Evolutionary conservation across 2,113 vertebrate genomes (phyloP).

Genomic region (Peromyscus polionotus): DNA sequence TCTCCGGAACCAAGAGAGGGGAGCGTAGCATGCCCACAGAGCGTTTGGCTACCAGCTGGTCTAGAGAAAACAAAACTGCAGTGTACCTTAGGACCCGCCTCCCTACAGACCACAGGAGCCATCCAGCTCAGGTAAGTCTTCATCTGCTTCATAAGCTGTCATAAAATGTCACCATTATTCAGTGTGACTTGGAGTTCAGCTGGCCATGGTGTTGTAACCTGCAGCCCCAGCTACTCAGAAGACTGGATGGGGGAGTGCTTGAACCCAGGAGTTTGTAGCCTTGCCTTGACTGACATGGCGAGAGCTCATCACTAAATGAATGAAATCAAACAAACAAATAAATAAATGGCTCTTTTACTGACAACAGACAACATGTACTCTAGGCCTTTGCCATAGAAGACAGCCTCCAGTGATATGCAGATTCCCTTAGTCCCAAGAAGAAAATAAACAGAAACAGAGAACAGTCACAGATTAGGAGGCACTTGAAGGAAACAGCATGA

Average conservation of each 20-base stretch:
- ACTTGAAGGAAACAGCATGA: neutral
- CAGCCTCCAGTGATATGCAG: neutral
- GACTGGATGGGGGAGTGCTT: neutral
- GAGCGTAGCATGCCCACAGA: no score
- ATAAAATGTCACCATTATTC: neutral
- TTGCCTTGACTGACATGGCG: neutral
- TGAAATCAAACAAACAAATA: neutral
- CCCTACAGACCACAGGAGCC: neutral
- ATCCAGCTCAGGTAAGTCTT: neutral
- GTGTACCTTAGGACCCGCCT: neutral
- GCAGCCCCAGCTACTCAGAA: neutral
- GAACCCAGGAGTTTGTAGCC: neutral
- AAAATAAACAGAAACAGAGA: neutral
- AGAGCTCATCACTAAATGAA: neutral
- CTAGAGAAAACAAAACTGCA: neutral
- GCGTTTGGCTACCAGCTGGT: neutral
- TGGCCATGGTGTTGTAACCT: neutral
- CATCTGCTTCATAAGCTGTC: neutral
- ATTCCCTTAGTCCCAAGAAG: neutral
- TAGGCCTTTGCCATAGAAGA: neutral
- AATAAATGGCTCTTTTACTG: neutral
- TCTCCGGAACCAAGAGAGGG: neutral
- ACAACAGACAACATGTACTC: neutral
- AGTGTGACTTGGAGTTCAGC: neutral
- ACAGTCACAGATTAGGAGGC: neutral